Percentiles rank a stretch among this genome's conserved stretches.
These are phyloP conservation scores for Bucco capensis DNA, from an alignment of 2,113 vertebrate species.

Conservation along the genomic window DNA sequence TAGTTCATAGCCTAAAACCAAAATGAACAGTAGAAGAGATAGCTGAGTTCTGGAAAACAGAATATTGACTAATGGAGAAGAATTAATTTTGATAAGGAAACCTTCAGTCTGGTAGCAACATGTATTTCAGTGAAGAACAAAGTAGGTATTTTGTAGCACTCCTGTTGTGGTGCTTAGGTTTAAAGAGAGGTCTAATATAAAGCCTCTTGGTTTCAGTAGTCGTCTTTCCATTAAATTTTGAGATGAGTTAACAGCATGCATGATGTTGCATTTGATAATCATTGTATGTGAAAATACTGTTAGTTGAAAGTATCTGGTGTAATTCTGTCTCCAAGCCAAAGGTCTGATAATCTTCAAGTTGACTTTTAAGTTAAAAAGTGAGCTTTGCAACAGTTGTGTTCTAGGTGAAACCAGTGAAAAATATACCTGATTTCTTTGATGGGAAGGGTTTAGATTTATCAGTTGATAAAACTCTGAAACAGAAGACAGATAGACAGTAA, in stretches of 20 bases:
- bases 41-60: background rate
- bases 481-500: background rate
- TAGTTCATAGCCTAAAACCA: background rate
- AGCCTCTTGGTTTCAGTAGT: background rate
- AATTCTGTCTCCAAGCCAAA: background rate
- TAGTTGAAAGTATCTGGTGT: background rate
- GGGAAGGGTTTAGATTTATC: background rate
- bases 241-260: background rate
- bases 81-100: background rate
- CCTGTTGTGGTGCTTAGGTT: background rate
- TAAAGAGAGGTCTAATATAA: background rate
- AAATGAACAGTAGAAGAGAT: background rate
- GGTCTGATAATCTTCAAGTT: background rate
- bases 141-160: background rate
- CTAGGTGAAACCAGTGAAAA: too few relatives aligned
- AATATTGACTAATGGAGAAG: background rate
- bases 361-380: background rate
- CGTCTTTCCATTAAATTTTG: background rate
- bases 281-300: background rate
- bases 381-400: background rate
- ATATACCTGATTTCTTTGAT: background rate
- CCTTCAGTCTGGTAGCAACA: background rate
- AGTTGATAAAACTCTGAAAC: background rate
- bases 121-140: background rate
- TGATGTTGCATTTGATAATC: background rate